Conservation (phyloP, 2,797 vertebrate genomes). For the Myotis planiceps region DNA sequence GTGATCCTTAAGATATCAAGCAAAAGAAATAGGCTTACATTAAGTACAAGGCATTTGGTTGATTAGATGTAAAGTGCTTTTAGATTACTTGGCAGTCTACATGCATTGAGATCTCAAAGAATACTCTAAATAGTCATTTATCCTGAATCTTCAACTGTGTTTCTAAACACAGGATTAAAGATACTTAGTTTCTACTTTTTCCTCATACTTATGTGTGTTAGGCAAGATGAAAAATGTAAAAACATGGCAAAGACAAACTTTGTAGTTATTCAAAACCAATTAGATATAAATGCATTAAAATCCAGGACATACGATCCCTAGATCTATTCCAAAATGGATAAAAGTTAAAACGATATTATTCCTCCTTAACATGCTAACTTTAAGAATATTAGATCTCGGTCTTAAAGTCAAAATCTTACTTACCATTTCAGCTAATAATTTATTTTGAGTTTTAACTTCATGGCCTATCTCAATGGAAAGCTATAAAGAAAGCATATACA, state of each 20-base stretch:
- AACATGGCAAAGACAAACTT: neutral
- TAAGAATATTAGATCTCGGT: constrained; percentile 31
- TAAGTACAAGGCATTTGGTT: constrained; percentile 5
- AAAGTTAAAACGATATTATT: constrained; percentile 15
- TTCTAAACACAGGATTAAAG: constrained; percentile 7
- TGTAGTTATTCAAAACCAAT: neutral
- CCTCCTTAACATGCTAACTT: neutral
- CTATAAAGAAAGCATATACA: constrained; percentile 83
- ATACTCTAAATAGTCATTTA: neutral
- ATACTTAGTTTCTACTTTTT: neutral
- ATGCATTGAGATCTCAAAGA: neutral
- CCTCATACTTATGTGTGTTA: neutral
- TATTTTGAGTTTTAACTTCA: constrained; percentile 97
- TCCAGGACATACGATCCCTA: neutral
- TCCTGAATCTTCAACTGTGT: neutral
- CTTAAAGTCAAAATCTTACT: constrained; percentile 79
- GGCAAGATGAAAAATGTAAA: constrained; percentile 24
- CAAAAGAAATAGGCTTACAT: neutral
- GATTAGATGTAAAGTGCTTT: neutral
- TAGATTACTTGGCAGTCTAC: neutral
- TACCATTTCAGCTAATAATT: constrained; percentile 95
- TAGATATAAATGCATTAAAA: neutral
- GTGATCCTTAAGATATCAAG: constrained; percentile 1
- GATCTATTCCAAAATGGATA: constrained; percentile 27
- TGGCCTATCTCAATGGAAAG: constrained; percentile 98